Conservation (phyloP, 2,888 invertebrate genomes). For the Pegoplata infirma region DNA sequence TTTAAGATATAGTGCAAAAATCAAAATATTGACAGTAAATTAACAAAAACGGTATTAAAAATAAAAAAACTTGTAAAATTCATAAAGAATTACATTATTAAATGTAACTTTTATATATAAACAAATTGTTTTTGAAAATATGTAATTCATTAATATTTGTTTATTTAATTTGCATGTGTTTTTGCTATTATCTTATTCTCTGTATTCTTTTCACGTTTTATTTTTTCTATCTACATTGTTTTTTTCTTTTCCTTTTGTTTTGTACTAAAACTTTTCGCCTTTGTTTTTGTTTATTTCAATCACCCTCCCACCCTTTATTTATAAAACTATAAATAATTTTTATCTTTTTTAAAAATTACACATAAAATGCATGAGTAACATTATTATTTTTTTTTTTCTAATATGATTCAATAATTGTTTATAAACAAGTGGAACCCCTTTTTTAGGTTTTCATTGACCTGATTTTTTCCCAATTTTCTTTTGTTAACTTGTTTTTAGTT, state of each 20-base stretch:
- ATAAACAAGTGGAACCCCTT: slow-evolving; percentile 3
- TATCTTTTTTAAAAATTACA: too few species aligned
- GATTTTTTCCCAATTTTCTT: too few species aligned
- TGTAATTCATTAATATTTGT: too few species aligned
- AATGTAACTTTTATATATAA: too few species aligned
- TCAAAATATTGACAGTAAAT: slow-evolving; percentile 35
- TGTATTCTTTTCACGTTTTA: not conserved
- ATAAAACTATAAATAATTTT: too few species aligned
- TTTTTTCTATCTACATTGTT: not conserved
- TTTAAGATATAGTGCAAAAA: not conserved
- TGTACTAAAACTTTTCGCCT: not conserved
- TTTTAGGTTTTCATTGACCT: slow-evolving; percentile 27
- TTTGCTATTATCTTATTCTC: not conserved
- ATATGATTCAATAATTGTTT: slow-evolving; percentile 27
- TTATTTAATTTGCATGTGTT: not conserved
- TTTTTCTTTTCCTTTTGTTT: not conserved
- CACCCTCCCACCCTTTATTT: not conserved
- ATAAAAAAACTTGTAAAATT: too few species aligned
- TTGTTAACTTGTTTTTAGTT: slow-evolving; percentile 5
- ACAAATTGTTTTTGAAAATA: too few species aligned
- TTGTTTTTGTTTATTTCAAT: not conserved
- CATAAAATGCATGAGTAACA: too few species aligned
- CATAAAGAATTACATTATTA: too few species aligned
- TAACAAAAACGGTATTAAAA: not conserved
- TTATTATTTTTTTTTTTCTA: slow-evolving; percentile 33